A percentile compares a stretch with the other conserved stretches of the same genome.
Evolutionary conservation across 2,797 vertebrate genomes (phyloP).

Genomic region (Chiroxiphia lanceolata): DNA sequence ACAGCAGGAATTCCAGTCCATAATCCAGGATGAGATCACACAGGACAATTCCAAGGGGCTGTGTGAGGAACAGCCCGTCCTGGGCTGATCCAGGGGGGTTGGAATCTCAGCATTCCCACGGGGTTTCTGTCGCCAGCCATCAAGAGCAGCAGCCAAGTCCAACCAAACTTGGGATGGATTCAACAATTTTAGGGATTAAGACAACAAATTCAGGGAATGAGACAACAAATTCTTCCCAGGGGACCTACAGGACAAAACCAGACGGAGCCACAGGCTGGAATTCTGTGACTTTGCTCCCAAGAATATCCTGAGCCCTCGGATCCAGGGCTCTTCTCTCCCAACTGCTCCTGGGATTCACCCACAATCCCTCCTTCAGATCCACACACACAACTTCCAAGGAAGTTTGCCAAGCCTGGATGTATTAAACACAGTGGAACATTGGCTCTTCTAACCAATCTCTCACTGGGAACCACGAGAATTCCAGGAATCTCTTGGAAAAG

Average conservation of each 20-base stretch:
- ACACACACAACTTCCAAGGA: background rate
- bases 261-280: background rate
- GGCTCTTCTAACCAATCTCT: background rate
- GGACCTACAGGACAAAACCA: background rate
- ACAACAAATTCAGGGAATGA: background rate
- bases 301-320: background rate
- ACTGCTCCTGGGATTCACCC: background rate
- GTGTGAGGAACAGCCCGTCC: background rate
- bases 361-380: constrained; percentile 7
- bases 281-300: background rate
- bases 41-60: background rate
- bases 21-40: fast-evolving
- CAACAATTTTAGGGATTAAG: background rate
- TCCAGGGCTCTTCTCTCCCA: background rate
- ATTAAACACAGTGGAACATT: fast-evolving
- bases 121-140: constrained; percentile 51
- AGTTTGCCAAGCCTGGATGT: background rate
- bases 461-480: background rate
- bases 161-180: background rate
- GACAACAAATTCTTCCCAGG: background rate
- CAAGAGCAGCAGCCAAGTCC: constrained; percentile 70
- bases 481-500: background rate
- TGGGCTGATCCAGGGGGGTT: background rate
- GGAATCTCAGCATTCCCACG: background rate
- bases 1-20: background rate